Conservation (phyloP, 2,797 vertebrate species). For the Thaleichthys pacificus region DNA sequence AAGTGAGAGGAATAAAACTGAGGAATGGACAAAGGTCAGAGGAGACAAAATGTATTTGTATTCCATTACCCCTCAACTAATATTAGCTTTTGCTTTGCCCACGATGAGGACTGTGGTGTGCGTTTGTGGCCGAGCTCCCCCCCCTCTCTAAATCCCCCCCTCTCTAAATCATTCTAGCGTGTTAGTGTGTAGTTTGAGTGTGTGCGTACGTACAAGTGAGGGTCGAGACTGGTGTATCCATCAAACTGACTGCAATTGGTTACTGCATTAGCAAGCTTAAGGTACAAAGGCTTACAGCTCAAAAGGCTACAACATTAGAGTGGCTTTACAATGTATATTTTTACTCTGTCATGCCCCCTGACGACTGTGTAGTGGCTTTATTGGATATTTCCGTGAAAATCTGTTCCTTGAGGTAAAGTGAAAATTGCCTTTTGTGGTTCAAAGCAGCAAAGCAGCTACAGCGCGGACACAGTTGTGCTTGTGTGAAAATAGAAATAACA, state of each 20-base stretch:
- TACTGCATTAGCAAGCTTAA: slow-evolving; percentile 40
- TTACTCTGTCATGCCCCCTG: slow-evolving; percentile 46
- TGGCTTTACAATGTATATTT: slow-evolving; percentile 46
- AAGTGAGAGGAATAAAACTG: not conserved
- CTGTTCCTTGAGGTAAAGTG: too few relatives aligned
- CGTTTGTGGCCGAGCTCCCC: slow-evolving; percentile 25
- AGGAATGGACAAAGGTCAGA: not conserved
- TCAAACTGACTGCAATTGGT: slow-evolving; percentile 47
- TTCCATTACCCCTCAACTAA: slow-evolving; percentile 31
- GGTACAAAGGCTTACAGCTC: slow-evolving; percentile 4
- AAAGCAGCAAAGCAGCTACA: too few relatives aligned
- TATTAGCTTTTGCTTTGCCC: slow-evolving; percentile 23
- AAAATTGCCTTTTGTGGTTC: too few relatives aligned
- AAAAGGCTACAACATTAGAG: slow-evolving; percentile 27
- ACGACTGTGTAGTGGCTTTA: too few relatives aligned
- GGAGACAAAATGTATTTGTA: slow-evolving; percentile 1
- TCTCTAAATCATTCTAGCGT: not conserved
- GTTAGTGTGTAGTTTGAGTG: not conserved
- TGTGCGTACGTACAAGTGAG: not conserved
- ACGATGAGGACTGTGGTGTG: not conserved
- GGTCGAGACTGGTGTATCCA: slow-evolving; percentile 12
- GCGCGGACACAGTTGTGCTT: not conserved
- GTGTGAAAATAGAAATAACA: not conserved
- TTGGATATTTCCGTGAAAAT: too few relatives aligned
- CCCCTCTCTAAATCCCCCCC: slow-evolving; percentile 15